A percentile compares a stretch with the other conserved stretches of the same genome.
Conservation (phyloP, 2,113 vertebrate genomes). For the Pongo abelii region DNA sequence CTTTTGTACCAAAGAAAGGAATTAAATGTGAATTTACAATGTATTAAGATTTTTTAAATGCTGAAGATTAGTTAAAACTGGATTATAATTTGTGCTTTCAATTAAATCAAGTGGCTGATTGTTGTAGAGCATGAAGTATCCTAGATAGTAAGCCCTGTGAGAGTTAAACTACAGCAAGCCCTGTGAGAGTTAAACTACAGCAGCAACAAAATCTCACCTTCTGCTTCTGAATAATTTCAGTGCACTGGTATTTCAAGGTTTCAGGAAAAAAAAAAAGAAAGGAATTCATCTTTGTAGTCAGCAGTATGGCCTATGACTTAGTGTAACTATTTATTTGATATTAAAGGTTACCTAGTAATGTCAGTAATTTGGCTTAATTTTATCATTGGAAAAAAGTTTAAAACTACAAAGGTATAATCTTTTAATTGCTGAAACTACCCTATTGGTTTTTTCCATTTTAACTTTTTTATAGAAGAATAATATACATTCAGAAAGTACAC, state of each 20-base stretch:
- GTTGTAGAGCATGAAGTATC: background rate
- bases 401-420: background rate
- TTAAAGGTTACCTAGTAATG: background rate
- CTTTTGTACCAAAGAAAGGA: background rate
- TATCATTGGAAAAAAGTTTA: constrained; percentile 9
- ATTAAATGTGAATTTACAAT: background rate
- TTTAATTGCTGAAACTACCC: constrained; percentile 33
- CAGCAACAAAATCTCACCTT: background rate
- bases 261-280: background rate
- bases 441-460: background rate
- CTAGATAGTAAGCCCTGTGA: background rate
- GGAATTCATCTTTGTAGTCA: constrained; percentile 5
- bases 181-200: background rate
- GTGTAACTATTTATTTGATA: background rate
- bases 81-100: background rate
- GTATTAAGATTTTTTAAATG: constrained; percentile 16
- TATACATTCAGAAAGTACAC: background rate
- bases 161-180: background rate
- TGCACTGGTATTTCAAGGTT: background rate
- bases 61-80: constrained; percentile 37
- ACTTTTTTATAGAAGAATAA: constrained; percentile 25
- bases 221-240: background rate
- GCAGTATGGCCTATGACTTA: background rate
- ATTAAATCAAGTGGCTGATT: background rate
- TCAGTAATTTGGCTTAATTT: background rate